phyloP scores from a whole-genome alignment of 2,888 invertebrate species.

The Iphiclides podalirius region DNA sequence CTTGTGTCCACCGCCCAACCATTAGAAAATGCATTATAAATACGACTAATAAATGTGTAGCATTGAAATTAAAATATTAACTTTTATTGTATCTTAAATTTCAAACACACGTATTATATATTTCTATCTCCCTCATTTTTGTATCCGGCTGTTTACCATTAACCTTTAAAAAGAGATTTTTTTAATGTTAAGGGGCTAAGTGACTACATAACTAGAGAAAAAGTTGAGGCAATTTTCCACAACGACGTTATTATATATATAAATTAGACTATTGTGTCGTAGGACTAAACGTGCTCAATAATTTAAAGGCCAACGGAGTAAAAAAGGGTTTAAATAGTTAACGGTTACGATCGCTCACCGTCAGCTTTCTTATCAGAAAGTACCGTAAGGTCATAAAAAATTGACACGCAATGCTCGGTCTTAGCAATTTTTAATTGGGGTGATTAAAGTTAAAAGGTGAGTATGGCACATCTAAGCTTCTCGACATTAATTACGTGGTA shows the following conservation, averaged over 20 bases:
- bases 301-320: neutral
- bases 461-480: neutral
- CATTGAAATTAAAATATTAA: constrained; percentile 20
- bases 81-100: too few relatives aligned
- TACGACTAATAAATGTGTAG: constrained; percentile 24
- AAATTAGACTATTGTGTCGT: neutral
- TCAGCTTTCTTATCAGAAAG: neutral
- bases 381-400: neutral
- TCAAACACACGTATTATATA: too few relatives aligned
- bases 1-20: too few relatives aligned
- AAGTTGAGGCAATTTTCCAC: neutral
- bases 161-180: too few relatives aligned
- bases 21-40: constrained; percentile 10
- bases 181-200: too few relatives aligned
- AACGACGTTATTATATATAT: neutral
- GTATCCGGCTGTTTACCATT: too few relatives aligned
- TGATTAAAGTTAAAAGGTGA: neutral
- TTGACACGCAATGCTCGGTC: neutral
- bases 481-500: neutral
- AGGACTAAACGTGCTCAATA: neutral
- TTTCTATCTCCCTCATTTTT: too few relatives aligned
- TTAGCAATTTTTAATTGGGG: neutral
- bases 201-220: too few relatives aligned
- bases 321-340: neutral
- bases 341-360: neutral